Evolutionary conservation across 2,113 vertebrate species (phyloP).

Genomic region (Misgurnus anguillicaudatus): DNA sequence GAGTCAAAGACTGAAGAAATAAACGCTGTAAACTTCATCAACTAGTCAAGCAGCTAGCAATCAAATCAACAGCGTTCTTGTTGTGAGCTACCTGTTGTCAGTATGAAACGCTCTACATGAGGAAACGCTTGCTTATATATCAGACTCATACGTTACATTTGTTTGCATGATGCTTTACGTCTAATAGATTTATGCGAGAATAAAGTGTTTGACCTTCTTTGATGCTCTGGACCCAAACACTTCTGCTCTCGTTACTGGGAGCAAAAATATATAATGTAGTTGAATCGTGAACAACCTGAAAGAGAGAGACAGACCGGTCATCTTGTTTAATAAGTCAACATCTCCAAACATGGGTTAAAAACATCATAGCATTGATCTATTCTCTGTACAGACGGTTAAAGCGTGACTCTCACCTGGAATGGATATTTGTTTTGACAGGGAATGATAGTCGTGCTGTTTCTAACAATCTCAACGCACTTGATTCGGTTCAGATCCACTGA

Average conservation of each 20-base stretch:
- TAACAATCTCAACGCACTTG: slow-evolving; percentile 91
- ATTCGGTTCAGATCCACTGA: slow-evolving; percentile 86
- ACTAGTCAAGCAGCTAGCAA: no score
- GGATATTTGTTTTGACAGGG: slow-evolving; percentile 95
- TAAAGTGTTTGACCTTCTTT: slow-evolving; percentile 81
- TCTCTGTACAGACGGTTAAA: background rate
- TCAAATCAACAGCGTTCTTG: no score
- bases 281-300: slow-evolving; percentile 86
- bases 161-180: no score
- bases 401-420: slow-evolving; percentile 82
- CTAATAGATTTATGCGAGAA: no score
- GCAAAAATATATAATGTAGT: slow-evolving; percentile 90
- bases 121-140: background rate
- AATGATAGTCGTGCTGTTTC: slow-evolving; percentile 77
- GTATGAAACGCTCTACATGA: background rate
- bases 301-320: background rate
- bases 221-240: slow-evolving; percentile 85
- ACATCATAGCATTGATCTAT: background rate
- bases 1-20: background rate
- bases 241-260: slow-evolving; percentile 83
- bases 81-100: no score
- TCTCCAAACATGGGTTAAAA: no score
- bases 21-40: background rate
- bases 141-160: background rate
- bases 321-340: no score